phyloP scores from a whole-genome alignment of 2,888 invertebrate species.

The Nasonia oneida region DNA sequence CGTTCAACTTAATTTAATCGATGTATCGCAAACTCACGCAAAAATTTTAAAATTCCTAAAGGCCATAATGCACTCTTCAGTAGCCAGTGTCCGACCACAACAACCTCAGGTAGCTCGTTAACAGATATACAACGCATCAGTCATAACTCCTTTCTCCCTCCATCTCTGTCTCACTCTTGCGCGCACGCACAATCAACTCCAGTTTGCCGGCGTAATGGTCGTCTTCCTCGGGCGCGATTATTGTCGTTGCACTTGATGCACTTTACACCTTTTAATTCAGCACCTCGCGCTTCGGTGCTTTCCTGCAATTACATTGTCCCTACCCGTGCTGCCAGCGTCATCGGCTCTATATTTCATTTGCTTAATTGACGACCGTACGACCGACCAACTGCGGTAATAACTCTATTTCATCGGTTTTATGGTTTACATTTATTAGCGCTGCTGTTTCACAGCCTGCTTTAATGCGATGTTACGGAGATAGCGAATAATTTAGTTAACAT shows the following conservation, averaged over 20 bases:
- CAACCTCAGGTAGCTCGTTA: constrained; percentile 19
- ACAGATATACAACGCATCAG: background rate
- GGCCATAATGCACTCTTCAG: constrained; percentile 31
- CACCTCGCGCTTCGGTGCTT: background rate
- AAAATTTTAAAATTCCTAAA: constrained; percentile 24
- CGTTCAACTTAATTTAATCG: background rate
- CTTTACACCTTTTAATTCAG: constrained; percentile 43
- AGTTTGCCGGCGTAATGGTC: constrained; percentile 45
- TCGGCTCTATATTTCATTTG: constrained; percentile 7
- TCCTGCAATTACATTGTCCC: constrained; percentile 8
- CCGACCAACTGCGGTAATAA: constrained; percentile 8
- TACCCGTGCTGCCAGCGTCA: no score
- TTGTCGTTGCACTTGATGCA: constrained; percentile 42
- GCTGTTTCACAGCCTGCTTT: background rate
- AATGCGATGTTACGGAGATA: background rate
- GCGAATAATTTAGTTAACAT: background rate
- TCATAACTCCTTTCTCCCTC: constrained; percentile 14
- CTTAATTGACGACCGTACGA: background rate
- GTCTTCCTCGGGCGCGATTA: constrained; percentile 48
- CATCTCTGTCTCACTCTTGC: constrained; percentile 14
- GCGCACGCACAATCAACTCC: constrained; percentile 31
- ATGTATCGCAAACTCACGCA: constrained; percentile 37
- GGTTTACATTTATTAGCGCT: background rate
- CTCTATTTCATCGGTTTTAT: constrained; percentile 4
- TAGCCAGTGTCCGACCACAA: background rate